Base-by-base conservation (phyloP, 2,888 invertebrate species). In the Maniola hyperantus region DNA sequence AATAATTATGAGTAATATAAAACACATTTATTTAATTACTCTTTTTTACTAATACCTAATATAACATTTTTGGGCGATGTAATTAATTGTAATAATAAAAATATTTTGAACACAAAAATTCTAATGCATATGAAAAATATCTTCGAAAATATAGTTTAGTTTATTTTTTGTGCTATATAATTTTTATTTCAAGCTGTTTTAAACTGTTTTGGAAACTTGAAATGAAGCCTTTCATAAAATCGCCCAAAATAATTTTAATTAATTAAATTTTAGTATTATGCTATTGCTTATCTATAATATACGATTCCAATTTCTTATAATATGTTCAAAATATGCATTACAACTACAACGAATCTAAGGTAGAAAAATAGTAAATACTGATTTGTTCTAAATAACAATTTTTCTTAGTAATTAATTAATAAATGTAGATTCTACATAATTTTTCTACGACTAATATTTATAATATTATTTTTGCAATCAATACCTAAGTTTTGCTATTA, bases 161-260 rank as follows among this genome's bases (percentile, higher is more conserved):
- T 44, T 44, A 44, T 13, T 5, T 44, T 44, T 13, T 5, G 5
- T 44, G 42, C 5, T 5, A 36, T 26, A 44, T 13, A 13, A 44
- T 1, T 44, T 44, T 13, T 6, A 5, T 36, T n/a, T n/a, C n/a
- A n/a, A 36, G 5, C 5, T 36, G 6, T 36, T 8, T 36, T 8
- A 36, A 36, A 5, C 2, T 13, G 42, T 13, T 13, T 4, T 13
- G 5, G 10, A 13, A 13, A 13, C 26, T 26, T 13, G 11, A 11
- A 42, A 10, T 1, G 42, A 11, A 42, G 11, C 13, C 10, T 26
- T 51, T 51, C 6, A 34, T 34, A 34, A 34, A 34, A 34, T 61
- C 42, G 51, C 15, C 39, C 10, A 33, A 15, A 46, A 63, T 68
- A 51, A 13, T 10, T 33, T 46, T 18, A 54, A 62, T 42, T 18